These are phyloP conservation scores for Montifringilla adamsi DNA, from an alignment of 2,113 vertebrate genomes.

Conservation along the genomic window DNA sequence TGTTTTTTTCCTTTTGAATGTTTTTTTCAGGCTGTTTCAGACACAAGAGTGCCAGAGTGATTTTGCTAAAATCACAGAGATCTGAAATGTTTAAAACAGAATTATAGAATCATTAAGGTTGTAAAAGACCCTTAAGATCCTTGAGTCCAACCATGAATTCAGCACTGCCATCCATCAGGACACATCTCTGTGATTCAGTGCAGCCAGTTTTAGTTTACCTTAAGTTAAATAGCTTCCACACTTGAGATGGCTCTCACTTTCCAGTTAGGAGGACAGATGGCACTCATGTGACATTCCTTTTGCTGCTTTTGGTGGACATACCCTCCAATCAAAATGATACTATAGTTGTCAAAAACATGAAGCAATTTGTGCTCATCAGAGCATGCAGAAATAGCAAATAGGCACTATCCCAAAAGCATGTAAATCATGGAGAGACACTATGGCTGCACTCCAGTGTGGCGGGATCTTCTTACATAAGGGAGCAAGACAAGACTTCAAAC, in stretches of 20 bases:
- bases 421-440: background rate
- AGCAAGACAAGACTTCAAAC: background rate
- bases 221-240: background rate
- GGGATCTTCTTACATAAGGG: background rate
- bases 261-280: background rate
- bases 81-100: background rate
- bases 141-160: background rate
- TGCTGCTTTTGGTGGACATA: background rate
- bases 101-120: background rate
- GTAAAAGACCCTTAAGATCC: background rate
- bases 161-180: background rate
- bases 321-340: background rate
- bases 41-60: background rate
- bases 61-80: background rate
- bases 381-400: background rate
- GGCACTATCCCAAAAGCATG: background rate
- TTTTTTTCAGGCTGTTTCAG: background rate
- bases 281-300: background rate
- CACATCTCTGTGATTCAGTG: background rate
- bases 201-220: background rate
- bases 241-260: background rate
- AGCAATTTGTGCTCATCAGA: background rate
- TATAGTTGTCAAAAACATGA: background rate
- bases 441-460: background rate
- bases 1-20: background rate